Conservation (phyloP, 2,113 vertebrate species). For the Panurus biarmicus region DNA sequence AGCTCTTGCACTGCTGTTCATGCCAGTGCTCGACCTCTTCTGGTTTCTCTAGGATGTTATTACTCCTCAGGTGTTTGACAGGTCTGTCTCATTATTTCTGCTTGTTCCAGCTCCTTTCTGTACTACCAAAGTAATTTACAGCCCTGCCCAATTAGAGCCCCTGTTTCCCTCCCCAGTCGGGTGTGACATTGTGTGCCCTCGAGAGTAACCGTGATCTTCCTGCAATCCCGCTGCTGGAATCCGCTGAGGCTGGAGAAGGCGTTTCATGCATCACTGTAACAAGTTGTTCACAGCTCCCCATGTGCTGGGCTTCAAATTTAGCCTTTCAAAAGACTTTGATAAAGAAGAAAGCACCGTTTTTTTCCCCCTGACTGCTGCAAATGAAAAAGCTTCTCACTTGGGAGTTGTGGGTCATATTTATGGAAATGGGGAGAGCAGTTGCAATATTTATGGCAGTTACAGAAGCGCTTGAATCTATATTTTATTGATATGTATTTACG, state of each 20-base stretch:
- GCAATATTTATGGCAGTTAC: conserved; percentile 31
- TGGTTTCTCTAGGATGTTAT: not conserved
- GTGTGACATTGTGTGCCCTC: not conserved
- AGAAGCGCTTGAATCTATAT: conserved; percentile 23
- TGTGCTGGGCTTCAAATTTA: not conserved
- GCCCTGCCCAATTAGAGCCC: not conserved
- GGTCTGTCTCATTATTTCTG: not conserved
- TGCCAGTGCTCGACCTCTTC: not conserved
- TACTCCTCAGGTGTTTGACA: not conserved
- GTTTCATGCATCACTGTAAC: not conserved
- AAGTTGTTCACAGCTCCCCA: not conserved
- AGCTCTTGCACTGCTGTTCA: not conserved
- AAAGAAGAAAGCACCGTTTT: conserved; percentile 18
- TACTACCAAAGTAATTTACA: not conserved
- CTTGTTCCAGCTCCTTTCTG: not conserved
- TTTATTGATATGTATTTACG: conserved; percentile 57
- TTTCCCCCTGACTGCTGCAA: not conserved
- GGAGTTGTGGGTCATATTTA: conserved; percentile 42
- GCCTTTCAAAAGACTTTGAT: conserved; percentile 6
- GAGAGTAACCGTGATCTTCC: not conserved
- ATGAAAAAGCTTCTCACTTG: conserved; percentile 44
- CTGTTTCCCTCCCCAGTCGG: not conserved
- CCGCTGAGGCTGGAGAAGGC: not conserved
- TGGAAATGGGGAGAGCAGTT: conserved; percentile 26
- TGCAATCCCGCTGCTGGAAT: not conserved